These are phyloP conservation scores for Parnassius glacialis DNA, from an alignment of 2,888 invertebrate species.

Conservation along the genomic window DNA sequence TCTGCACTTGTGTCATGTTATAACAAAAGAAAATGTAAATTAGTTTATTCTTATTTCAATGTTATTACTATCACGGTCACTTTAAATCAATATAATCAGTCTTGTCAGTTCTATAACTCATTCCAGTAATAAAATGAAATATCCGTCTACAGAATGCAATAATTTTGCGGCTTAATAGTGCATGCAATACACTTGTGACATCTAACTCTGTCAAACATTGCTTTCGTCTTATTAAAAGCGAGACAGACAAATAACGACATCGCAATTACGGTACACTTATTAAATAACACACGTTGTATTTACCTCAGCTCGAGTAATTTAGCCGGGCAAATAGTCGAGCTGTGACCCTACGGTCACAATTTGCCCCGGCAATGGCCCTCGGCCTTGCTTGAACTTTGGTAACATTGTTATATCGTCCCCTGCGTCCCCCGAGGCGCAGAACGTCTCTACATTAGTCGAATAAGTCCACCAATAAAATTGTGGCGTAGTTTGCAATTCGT, in stretches of 20 bases:
- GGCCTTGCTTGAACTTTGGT: conserved; percentile 70
- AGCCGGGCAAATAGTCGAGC: conserved; percentile 60
- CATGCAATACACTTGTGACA: conserved; percentile 59
- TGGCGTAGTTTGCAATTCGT: conserved; percentile 62
- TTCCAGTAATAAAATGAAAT: conserved; percentile 63
- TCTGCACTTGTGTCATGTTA: too few relatives aligned
- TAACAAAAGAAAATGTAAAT: conserved; percentile 1
- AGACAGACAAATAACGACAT: conserved; percentile 34
- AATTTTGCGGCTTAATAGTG: conserved; percentile 63
- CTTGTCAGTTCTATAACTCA: conserved; percentile 53
- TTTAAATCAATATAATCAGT: conserved; percentile 65
- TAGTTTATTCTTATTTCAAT: conserved; percentile 2
- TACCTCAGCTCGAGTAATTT: conserved; percentile 63
- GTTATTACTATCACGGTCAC: conserved; percentile 64
- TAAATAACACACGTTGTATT: conserved; percentile 61
- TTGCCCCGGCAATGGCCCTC: conserved; percentile 63
- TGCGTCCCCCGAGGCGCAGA: conserved; percentile 63
- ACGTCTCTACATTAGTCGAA: conserved; percentile 71
- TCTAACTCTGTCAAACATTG: conserved; percentile 45
- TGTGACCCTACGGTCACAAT: conserved; percentile 71
- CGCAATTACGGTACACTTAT: conserved; percentile 47
- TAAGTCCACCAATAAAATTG: conserved; percentile 63
- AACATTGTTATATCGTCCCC: conserved; percentile 71
- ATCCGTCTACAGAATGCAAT: conserved; percentile 52
- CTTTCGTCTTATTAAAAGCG: conserved; percentile 47